These are phyloP conservation scores for Psettodes erumei DNA, from an alignment of 2,113 vertebrate species.

Conservation along the genomic window DNA sequence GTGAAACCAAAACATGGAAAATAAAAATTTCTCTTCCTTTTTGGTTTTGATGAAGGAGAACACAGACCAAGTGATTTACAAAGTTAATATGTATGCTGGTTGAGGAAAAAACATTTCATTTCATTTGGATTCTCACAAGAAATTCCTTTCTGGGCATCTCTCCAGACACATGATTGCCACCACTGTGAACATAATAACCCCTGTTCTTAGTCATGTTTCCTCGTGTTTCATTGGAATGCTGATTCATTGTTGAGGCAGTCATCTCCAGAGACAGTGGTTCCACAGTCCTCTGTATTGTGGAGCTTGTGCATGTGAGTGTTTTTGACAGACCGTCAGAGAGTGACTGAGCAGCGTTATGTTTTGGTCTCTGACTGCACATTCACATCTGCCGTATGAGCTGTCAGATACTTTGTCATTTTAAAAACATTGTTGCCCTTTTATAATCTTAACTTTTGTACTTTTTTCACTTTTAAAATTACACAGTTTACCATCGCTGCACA, in stretches of 20 bases:
- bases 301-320: constrained; percentile 1
- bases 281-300: neutral
- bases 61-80: too few relatives aligned
- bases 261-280: constrained; percentile 1
- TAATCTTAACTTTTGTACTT: neutral
- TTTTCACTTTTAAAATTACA: too few relatives aligned
- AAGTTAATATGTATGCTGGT: neutral
- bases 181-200: neutral
- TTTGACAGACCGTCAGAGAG: neutral
- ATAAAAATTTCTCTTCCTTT: too few relatives aligned
- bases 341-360: too few relatives aligned
- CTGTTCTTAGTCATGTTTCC: neutral
- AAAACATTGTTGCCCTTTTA: neutral
- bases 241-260: constrained; percentile 6
- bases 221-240: constrained; percentile 15
- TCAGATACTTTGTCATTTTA: neutral
- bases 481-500: too few relatives aligned
- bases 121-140: neutral
- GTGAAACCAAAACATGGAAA: too few relatives aligned
- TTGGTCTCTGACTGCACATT: constrained; percentile 3
- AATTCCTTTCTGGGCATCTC: neutral
- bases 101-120: neutral
- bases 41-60: too few relatives aligned
- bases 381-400: neutral
- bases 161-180: neutral